A percentile compares a stretch with the other conserved stretches of the same genome.
Conservation (phyloP, 2,888 invertebrate genomes). For the Noctua janthe region DNA sequence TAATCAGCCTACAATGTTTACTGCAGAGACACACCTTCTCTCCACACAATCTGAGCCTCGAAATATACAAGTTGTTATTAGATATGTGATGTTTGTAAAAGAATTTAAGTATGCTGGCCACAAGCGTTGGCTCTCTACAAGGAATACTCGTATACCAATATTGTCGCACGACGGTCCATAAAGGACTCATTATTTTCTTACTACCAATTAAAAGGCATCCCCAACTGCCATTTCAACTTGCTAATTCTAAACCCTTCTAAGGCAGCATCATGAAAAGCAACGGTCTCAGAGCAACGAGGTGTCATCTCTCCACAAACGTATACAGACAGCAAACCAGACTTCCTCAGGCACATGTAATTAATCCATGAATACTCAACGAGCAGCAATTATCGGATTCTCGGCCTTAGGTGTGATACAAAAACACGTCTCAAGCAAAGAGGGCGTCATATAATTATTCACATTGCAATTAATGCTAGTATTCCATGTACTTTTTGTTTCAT, state of each 20-base stretch:
- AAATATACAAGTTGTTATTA: background rate
- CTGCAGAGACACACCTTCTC: background rate
- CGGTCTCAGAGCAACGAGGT: slow-evolving; percentile 5
- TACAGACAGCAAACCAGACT: slow-evolving; percentile 25
- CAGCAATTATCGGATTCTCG: slow-evolving; percentile 70
- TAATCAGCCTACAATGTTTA: background rate
- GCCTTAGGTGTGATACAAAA: slow-evolving; percentile 50
- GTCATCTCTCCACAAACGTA: slow-evolving; percentile 26
- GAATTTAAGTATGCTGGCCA: background rate
- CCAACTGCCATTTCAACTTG: slow-evolving; percentile 41
- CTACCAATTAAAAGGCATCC: slow-evolving; percentile 15
- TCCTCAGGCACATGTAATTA: slow-evolving; percentile 55
- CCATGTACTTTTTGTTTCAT: slow-evolving; percentile 71
- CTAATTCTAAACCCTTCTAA: slow-evolving; percentile 49
- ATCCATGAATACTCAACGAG: slow-evolving; percentile 58
- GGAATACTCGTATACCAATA: slow-evolving; percentile 1
- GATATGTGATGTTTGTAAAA: background rate
- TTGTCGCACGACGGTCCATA: background rate
- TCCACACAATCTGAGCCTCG: background rate
- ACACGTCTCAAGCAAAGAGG: slow-evolving; percentile 56
- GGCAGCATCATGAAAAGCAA: slow-evolving; percentile 28
- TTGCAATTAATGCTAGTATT: slow-evolving; percentile 74
- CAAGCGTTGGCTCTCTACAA: background rate
- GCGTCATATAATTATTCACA: slow-evolving; percentile 77
- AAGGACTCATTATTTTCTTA: slow-evolving; percentile 20